Evolutionary conservation across 2,113 vertebrate genomes (phyloP).

Genomic region (Centropus unirufus): DNA sequence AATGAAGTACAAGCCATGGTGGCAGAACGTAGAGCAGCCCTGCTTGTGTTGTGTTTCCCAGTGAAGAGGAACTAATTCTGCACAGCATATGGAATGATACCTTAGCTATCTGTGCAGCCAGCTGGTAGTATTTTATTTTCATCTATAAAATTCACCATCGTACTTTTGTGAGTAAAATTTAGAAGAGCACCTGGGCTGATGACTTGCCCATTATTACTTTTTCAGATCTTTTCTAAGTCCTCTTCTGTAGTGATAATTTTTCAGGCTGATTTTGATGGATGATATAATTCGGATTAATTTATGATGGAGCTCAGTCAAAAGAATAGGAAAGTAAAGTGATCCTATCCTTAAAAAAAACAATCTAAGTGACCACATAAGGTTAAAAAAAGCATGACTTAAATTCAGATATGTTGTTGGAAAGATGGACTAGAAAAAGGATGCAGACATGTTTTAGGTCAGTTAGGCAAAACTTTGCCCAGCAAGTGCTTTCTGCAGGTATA

Average conservation of each 20-base stretch:
- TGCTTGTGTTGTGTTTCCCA: slow-evolving; percentile 12
- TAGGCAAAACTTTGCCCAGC: neutral
- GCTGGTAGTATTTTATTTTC: slow-evolving; percentile 37
- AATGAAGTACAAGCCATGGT: neutral
- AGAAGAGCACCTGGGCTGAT: neutral
- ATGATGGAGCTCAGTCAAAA: neutral
- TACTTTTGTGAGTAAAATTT: neutral
- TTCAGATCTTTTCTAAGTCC: neutral
- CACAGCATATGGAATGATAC: slow-evolving; percentile 12
- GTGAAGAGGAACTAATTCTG: slow-evolving; percentile 19
- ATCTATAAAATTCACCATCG: neutral
- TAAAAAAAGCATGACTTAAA: neutral
- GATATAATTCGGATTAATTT: neutral
- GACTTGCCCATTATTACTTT: neutral
- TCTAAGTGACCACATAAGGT: neutral
- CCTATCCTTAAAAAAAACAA: neutral
- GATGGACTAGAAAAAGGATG: neutral
- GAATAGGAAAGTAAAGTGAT: neutral
- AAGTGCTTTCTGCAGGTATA: neutral
- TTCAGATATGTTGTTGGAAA: neutral
- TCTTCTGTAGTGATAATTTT: neutral
- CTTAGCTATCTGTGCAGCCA: slow-evolving; percentile 42
- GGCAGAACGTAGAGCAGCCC: neutral
- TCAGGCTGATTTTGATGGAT: neutral
- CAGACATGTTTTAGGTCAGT: neutral